Evolutionary conservation across 2,113 vertebrate genomes (phyloP).

Genomic region (Clarias gariepinus): DNA sequence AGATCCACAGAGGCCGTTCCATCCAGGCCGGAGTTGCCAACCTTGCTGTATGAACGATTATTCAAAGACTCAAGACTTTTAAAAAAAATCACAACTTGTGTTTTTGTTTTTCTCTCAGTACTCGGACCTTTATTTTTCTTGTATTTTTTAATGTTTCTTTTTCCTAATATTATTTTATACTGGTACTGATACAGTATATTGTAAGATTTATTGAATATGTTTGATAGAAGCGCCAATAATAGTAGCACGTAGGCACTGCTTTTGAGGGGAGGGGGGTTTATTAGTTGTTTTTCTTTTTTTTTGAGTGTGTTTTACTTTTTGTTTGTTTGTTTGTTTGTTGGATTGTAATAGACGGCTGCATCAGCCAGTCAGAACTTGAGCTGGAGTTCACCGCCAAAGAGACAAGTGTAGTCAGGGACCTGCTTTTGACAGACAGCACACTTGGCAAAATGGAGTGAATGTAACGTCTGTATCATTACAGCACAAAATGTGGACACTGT

Average conservation of each 20-base stretch:
- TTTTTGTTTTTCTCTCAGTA: background rate
- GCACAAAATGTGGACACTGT: conserved; percentile 51
- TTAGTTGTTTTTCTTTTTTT: conserved; percentile 40
- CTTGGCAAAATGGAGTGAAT: conserved; percentile 52
- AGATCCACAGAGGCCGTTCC: conserved; percentile 12
- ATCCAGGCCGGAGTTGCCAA: conserved; percentile 8
- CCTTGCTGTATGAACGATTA: conserved; percentile 22
- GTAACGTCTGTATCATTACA: conserved; percentile 37
- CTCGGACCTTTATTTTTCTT: conserved; percentile 30
- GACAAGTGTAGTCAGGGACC: conserved; percentile 53
- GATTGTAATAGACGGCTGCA: conserved; percentile 70
- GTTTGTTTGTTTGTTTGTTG: conserved; percentile 45
- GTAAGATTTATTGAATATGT: conserved; percentile 34
- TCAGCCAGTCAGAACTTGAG: conserved; percentile 67
- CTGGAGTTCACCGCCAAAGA: conserved; percentile 66
- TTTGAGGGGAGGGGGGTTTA: background rate
- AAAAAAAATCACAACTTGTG: background rate
- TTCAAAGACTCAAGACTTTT: conserved; percentile 21
- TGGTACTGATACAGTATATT: conserved; percentile 46
- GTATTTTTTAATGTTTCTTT: conserved; percentile 39
- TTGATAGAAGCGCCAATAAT: conserved; percentile 34
- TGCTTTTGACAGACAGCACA: conserved; percentile 53
- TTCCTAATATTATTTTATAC: conserved; percentile 55
- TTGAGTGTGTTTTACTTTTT: too few relatives aligned
- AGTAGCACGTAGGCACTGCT: conserved; percentile 50